Base-by-base conservation (phyloP, 1,140 invertebrate species). In the Drosophila nasuta region DNA sequence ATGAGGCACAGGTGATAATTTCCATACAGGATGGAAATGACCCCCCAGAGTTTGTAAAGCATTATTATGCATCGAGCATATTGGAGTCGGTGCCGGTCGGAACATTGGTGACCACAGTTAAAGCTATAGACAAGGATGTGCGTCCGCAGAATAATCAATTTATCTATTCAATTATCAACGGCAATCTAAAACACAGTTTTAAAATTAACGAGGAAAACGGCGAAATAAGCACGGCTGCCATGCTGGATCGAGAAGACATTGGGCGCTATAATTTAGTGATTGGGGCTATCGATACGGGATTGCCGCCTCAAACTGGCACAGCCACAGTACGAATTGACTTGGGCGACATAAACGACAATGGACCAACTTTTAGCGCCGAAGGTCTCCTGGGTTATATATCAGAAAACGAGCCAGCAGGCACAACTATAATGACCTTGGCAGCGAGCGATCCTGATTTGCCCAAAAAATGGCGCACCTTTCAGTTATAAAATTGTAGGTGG, bases 21-120 rank as follows among this genome's bases (percentile, higher is more conserved):
- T 96, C 96, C 1, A 97, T 99, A 60, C 97, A 98, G 93, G 98
- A 99, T 92, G 97, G 98, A 3, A 99, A 99, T 89, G 98, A 99
- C 94, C 97, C 98, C 2, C 98, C 98, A 0, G 96, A 98, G 92
- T 99, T 99, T 91, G 91, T 96, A 7, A 94, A 97, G 77, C 93
- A 93, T 25, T 90, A 95, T 17, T 98, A 98, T 91, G 95, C 96
- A 71, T 95, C 95, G 0, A 94, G 93, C 33, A 94, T 98, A 5
- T 96, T 96, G 13, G 98, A 99, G 93, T 96, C 95, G 30, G 96
- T 95, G 0, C 71, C 90, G 0, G 89, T 95, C 3, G 97, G 97
- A 0, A 95, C 96, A 1, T 94, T 94, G 79, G 95, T 99, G 0
- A 93, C 96, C 3, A 95, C 95, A 15, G 97, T 99, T 0, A 95